These are phyloP conservation scores for Apogon talboti DNA, from an alignment of 2,797 vertebrate genomes.

Conservation along the genomic window DNA sequence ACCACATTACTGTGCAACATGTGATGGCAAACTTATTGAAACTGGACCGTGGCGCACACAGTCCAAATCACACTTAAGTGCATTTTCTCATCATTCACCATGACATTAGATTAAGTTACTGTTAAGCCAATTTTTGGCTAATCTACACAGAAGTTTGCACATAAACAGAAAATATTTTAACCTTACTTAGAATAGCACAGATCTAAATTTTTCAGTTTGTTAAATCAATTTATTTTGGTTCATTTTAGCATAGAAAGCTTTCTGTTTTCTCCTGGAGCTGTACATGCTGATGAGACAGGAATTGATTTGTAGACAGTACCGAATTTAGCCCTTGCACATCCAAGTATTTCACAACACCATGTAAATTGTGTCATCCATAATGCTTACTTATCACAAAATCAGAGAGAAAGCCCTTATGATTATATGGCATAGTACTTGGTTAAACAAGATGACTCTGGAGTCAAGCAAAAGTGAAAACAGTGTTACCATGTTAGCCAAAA, in stretches of 20 bases:
- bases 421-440: too few relatives aligned
- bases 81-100: background rate
- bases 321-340: background rate
- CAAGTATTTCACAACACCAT: background rate
- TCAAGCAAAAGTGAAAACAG: background rate
- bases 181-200: background rate
- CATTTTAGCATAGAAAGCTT: too few relatives aligned
- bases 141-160: background rate
- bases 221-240: too few relatives aligned
- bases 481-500: background rate
- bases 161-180: background rate
- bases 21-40: constrained; percentile 16
- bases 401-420: background rate
- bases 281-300: too few relatives aligned
- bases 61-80: background rate
- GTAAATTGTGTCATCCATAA: background rate
- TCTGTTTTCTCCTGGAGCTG: background rate
- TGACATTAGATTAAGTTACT: background rate
- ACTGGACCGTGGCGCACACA: constrained; percentile 5
- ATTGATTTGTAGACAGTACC: background rate
- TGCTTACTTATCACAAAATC: background rate
- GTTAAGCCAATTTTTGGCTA: background rate
- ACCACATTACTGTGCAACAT: constrained; percentile 14
- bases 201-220: too few relatives aligned
- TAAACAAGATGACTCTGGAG: too few relatives aligned